These are phyloP conservation scores for Ceratitis capitata DNA, from an alignment of 1,140 invertebrate genomes.

Conservation along the genomic window DNA sequence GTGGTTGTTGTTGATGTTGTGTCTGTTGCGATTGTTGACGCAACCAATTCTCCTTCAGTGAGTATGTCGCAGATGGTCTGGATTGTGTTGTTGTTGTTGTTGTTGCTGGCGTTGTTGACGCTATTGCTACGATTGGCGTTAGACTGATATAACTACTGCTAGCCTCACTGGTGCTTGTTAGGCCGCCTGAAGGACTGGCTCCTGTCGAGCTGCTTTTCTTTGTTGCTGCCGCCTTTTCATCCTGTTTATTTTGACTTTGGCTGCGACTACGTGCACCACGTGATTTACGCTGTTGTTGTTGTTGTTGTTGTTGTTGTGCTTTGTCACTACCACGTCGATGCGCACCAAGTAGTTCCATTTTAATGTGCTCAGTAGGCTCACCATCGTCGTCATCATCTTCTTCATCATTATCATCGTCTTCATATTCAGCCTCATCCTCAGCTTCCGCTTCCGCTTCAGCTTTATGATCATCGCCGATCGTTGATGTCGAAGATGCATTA, in stretches of 20 bases:
- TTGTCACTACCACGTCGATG: slow-evolving; percentile 47
- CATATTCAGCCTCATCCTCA: slow-evolving; percentile 46
- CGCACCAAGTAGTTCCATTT: slow-evolving; percentile 58
- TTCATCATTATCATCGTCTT: slow-evolving; percentile 41
- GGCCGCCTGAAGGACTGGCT: not conserved
- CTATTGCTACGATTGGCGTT: not conserved
- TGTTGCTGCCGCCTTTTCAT: slow-evolving; percentile 40
- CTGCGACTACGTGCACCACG: slow-evolving; percentile 41
- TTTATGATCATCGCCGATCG: not conserved
- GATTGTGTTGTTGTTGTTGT: not conserved
- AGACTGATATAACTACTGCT: not conserved
- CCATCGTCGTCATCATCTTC: slow-evolving; percentile 45
- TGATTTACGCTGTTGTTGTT: slow-evolving; percentile 50
- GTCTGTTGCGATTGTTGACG: slow-evolving; percentile 39
- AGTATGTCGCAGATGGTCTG: slow-evolving; percentile 28
- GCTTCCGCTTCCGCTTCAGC: not conserved
- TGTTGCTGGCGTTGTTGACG: slow-evolving; percentile 31
- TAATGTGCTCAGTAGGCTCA: slow-evolving; percentile 55
- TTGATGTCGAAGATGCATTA: slow-evolving; percentile 44
- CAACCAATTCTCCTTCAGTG: slow-evolving; percentile 60
- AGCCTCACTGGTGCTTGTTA: not conserved
- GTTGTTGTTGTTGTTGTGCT: slow-evolving; percentile 52
- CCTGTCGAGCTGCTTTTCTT: not conserved
- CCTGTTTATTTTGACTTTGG: slow-evolving; percentile 38
- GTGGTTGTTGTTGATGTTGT: slow-evolving; percentile 51